Evolutionary conservation across 1,140 invertebrate species (phyloP), one percentile per base, ranked within the genome.

Genomic region (Tribolium castaneum): DNA sequence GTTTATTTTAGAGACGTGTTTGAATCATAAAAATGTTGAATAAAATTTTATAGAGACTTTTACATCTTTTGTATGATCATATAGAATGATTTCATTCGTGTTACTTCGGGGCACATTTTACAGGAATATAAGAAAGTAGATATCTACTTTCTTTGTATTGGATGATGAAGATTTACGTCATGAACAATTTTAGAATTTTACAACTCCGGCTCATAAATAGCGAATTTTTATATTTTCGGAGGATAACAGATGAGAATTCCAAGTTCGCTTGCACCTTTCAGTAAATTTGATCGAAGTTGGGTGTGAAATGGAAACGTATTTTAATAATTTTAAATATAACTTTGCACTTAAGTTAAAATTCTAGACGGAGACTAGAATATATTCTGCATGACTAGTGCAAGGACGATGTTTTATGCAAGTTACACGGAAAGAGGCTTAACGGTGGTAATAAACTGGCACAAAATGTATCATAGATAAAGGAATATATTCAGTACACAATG

Each of bases 1-100:
- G 59, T 66, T 66, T 34, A 66, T 22, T 66, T 59, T 59, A n/a
- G 59, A 66, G 59, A 66, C 59, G 59, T 66, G 22, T 66, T 66
- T 35, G n/a, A 66, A n/a, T 35, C 59, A 66, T 66, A 66, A 66
- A 59, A 66, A 35, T 35, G 59, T 35, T 34, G 59, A 66, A 66
- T 66, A 66, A 66, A 66, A 66, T 66, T 66, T 66, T 66, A 66
- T 66, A 66, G 59, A 66, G 25, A 66, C 30, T 66, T 66, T 66
- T 66, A 66, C 59, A 66, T 66, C 59, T 35, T 35, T 66, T 30
- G 59, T 66, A 66, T 66, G 59, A 66, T 66, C 59, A 66, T 66
- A 66, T 35, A 66, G 59, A 66, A 35, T 66, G 59, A 66, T 66
- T 66, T 35, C 59, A 66, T 66, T 35, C 59, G 25, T 35, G 59